These are phyloP conservation scores for Tenualosa ilisha DNA, from an alignment of 2,797 vertebrate genomes.

Conservation along the genomic window DNA sequence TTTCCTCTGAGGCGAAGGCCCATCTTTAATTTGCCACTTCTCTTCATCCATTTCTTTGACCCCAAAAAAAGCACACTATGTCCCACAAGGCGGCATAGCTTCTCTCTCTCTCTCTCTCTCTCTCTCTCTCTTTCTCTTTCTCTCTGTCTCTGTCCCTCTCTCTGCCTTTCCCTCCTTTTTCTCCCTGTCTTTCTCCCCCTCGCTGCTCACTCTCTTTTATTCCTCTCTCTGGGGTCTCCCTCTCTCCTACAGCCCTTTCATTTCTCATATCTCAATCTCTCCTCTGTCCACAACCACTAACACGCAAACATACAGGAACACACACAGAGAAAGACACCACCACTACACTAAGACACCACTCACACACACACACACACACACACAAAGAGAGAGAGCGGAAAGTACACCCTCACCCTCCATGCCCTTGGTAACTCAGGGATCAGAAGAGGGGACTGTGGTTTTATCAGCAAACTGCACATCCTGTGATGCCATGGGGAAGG, in stretches of 20 bases:
- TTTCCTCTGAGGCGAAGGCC: constrained; percentile 74
- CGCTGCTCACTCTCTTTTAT: constrained; percentile 50
- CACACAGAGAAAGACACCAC: neutral
- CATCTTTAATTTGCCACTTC: constrained; percentile 80
- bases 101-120: constrained; percentile 31
- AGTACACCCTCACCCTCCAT: neutral
- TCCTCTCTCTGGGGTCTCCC: constrained; percentile 48
- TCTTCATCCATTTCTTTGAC: constrained; percentile 78
- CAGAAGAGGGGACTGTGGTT: neutral
- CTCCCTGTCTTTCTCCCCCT: constrained; percentile 28
- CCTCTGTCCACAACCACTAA: neutral
- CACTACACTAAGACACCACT: neutral
- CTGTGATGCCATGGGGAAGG: neutral
- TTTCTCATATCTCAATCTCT: constrained; percentile 52
- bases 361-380: constrained; percentile 25
- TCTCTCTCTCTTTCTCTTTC: constrained; percentile 22
- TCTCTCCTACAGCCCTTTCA: constrained; percentile 70
- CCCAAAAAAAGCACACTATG: constrained; percentile 72
- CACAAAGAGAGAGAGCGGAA: neutral
- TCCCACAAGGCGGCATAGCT: neutral
- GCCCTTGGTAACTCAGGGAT: neutral
- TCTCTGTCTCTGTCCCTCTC: constrained; percentile 1
- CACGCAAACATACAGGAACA: constrained; percentile 13
- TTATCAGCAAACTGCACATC: neutral
- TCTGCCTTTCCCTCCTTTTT: neutral